Evolutionary conservation across 1,140 invertebrate genomes (phyloP).

Genomic region (Trichonephila clavipes): DNA sequence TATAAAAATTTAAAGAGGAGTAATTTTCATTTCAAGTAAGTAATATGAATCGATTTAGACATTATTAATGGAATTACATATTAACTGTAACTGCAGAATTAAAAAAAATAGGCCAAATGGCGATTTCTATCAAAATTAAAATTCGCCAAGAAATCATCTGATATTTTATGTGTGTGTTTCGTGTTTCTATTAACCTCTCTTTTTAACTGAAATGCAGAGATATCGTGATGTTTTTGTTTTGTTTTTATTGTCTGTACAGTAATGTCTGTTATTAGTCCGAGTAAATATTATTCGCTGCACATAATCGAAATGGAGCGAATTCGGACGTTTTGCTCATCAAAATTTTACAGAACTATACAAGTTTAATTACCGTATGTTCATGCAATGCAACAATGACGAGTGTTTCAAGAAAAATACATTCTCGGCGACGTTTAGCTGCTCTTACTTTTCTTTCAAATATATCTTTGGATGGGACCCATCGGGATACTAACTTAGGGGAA

Average conservation of each 20-base stretch:
- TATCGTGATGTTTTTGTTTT: slow-evolving; percentile 3
- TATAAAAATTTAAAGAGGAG: too few relatives aligned
- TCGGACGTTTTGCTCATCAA: slow-evolving; percentile 15
- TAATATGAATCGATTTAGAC: too few relatives aligned
- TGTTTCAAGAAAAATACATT: slow-evolving; percentile 69
- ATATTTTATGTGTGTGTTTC: not conserved
- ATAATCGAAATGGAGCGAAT: not conserved
- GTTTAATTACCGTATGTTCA: not conserved
- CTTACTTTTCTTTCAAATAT: slow-evolving; percentile 96
- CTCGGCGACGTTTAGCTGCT: slow-evolving; percentile 90
- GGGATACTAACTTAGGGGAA: slow-evolving; percentile 88
- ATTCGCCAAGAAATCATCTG: not conserved
- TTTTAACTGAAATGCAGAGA: not conserved
- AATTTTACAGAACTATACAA: slow-evolving; percentile 33
- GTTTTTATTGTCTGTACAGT: not conserved
- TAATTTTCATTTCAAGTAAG: too few relatives aligned
- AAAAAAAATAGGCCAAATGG: not conserved
- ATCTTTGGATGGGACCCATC: slow-evolving; percentile 93
- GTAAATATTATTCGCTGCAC: not conserved
- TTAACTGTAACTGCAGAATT: not conserved
- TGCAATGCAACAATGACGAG: slow-evolving; percentile 43
- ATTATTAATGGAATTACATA: not conserved
- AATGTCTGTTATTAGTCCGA: not conserved
- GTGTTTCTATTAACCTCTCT: not conserved
- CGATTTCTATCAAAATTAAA: not conserved